Evolutionary conservation across 1,140 invertebrate genomes (phyloP), one percentile per base, ranked within the genome.

Genomic region (Sinella curviseta): DNA sequence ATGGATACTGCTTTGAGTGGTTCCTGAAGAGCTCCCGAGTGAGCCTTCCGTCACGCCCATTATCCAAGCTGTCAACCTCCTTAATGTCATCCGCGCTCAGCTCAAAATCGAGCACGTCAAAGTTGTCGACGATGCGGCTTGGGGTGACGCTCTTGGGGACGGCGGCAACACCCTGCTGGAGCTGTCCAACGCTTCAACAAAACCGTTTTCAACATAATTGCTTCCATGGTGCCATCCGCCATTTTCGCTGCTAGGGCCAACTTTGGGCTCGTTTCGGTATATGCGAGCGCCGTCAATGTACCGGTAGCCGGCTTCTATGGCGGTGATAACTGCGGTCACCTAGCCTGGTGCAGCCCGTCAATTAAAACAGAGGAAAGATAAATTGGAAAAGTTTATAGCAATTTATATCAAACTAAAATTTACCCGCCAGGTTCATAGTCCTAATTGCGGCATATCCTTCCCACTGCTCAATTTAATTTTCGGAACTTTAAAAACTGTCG

Each of bases 241-340:
- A 97, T 90, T 84, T 93, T 91, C 17, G 91, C 90, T 35, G 90
- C 88, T 1, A 98, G 88, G 0, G 90, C 95, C 96, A 24, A 98
- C 91, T 88, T 95, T 94, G 55, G 90, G 89, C 86, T 98, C 95
- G 87, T 97, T 97, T 65, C 89, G 89, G 86, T 95, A 95, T 26
- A 92, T 88, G 83, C 88, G 89, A n/a, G 94, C 94, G 88, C 93
- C 94, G 86, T 96, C 94, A 83, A 96, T 90, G 86, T 95, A 93
- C 1, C 94, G 87, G 86, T 96, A 96, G 0, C 94, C 94, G 77
- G 89, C 87, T 84, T 93, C 89, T 74, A 95, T 90, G 36, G 94
- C 94, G 80, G 89, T 87, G 84, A 92, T 93, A 0, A 95, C 93
- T 3, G 94, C 87, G 12, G 88, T 88, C 0, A 94, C 93, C 85